Conservation (phyloP, 2,797 vertebrate genomes). For the Hypotaenidia philippensis region DNA sequence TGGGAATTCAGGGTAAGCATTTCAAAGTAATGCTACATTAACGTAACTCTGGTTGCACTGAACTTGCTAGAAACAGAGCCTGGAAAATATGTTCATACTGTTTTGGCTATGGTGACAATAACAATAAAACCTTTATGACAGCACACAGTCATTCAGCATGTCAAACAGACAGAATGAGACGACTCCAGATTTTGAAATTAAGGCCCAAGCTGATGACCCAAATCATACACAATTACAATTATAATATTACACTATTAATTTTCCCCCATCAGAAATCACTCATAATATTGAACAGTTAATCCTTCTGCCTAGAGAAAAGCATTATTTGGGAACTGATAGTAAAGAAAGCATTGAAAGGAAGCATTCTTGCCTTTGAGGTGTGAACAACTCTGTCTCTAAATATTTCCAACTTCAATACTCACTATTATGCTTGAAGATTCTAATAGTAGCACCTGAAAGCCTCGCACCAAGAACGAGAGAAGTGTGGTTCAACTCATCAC, state of each 20-base stretch:
- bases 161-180: not conserved
- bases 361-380: not conserved
- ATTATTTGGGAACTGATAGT: not conserved
- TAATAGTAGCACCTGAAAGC: slow-evolving; percentile 91
- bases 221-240: not conserved
- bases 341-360: not conserved
- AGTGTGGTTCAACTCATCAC: slow-evolving; percentile 94
- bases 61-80: not conserved
- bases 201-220: not conserved
- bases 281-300: not conserved
- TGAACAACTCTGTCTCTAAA: not conserved
- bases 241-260: not conserved
- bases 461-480: slow-evolving; percentile 93
- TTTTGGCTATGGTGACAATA: not conserved
- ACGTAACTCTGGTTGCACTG: not conserved
- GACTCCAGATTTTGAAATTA: not conserved
- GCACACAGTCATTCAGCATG: not conserved
- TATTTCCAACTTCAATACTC: slow-evolving; percentile 77
- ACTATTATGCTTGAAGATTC: slow-evolving; percentile 96
- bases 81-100: not conserved
- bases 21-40: not conserved
- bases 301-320: not conserved
- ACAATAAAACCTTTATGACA: not conserved
- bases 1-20: not conserved
- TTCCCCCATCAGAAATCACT: not conserved